These are phyloP conservation scores for Eptesicus fuscus DNA, from an alignment of 2,113 vertebrate genomes.

Conservation along the genomic window DNA sequence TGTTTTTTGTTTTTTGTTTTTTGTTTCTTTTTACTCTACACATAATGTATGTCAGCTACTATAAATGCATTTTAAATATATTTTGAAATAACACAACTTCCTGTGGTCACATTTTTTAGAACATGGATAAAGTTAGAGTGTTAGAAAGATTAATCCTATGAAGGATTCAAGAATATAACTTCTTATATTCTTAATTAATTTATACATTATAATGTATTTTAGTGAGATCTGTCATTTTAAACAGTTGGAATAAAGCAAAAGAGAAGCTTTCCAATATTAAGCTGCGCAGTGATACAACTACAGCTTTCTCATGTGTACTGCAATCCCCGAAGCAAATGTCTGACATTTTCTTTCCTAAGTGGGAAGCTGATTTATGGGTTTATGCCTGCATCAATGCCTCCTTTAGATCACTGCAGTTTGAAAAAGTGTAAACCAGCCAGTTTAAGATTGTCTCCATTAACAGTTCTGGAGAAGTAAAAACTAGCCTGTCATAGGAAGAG, in stretches of 20 bases:
- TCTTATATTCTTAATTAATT: not conserved
- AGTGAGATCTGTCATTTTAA: not conserved
- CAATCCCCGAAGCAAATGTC: not conserved
- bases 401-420: not conserved
- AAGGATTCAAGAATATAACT: not conserved
- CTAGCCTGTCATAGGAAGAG: not conserved
- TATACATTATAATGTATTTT: not conserved
- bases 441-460: slow-evolving; percentile 8
- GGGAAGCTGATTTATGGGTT: slow-evolving; percentile 16
- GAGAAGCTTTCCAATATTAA: not conserved
- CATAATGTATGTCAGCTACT: not conserved
- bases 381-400: not conserved
- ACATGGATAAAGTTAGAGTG: not conserved
- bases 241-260: not conserved
- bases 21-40: not conserved
- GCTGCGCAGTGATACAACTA: not conserved
- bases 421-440: not conserved
- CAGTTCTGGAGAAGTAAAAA: slow-evolving; percentile 7
- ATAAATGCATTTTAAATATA: not conserved
- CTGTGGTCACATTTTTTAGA: not conserved
- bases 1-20: not conserved
- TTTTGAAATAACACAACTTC: not conserved
- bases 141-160: not conserved
- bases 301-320: not conserved
- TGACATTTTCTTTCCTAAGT: slow-evolving; percentile 12